Base-by-base conservation (phyloP, 2,888 invertebrate genomes). In the Notodonta ziczac region DNA sequence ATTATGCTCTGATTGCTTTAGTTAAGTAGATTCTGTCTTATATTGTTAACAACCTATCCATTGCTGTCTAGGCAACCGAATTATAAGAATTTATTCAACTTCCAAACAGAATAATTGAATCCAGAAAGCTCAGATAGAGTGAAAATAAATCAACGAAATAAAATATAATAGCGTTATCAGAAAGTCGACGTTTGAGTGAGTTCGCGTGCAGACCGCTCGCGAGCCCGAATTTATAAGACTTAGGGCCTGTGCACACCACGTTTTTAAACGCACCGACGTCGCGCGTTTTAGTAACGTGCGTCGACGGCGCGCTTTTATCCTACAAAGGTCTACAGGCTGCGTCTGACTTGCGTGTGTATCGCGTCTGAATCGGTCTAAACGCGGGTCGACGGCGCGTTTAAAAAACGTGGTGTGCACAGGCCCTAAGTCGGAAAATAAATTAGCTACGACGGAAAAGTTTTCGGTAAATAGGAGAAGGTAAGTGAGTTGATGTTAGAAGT, bases 381-480 rank as follows among this genome's bases (percentile, higher is more conserved):
- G 24, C 24, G 24, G 2, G 24, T 24, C 24, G 24, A 24, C 24
- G 24, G 24, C 24, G 24, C 24, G 24, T 24, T 24, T 24, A 24
- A 24, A 24, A 24, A 24, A 24, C 24, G 24, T 24, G 24, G 24
- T 2, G 24, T 24, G 24, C 24, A 24, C 24, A 24, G 24, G 24
- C 24, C 24, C 24, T 24, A 2, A 87, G 87, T 89, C 82, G 85
- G 87, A 86, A 93, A 91, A 91, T 93, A 93, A 92, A 93, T 92
- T 91, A 91, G 84, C 85, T 87, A 82, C 86, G 88, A 88, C 87
- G 91, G 86, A 85, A 91, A 91, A 90, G 81, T 92, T 93, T 90
- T 89, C 78, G 84, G 88, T 88, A 88, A 89, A 90, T 89, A 90
- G 81, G 79, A 86, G 85, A 72, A 78, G 76, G 81, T 76, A 80